phyloP scores from a whole-genome alignment of 2,113 vertebrate species.

The Seriola dumerili region DNA sequence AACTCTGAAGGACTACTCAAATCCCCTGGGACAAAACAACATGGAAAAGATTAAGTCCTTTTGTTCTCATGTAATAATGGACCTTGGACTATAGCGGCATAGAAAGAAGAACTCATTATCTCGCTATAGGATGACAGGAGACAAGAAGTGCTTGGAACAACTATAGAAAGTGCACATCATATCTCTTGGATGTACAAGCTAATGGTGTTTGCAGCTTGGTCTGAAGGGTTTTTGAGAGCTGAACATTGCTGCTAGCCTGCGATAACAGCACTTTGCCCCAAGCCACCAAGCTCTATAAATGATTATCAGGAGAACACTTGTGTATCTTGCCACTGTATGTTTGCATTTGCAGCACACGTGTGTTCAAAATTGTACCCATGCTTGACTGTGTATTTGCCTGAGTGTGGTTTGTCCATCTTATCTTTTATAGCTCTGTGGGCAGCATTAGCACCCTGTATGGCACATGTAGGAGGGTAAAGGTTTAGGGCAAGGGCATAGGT shows the following conservation, averaged over 20 bases:
- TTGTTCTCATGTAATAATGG: conserved; percentile 67
- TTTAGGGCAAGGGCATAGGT: neutral
- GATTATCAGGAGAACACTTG: conserved; percentile 74
- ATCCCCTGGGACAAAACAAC: conserved; percentile 57
- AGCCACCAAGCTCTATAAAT: conserved; percentile 57
- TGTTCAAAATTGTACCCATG: conserved; percentile 27
- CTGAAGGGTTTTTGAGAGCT: conserved; percentile 62
- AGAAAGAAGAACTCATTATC: conserved; percentile 71
- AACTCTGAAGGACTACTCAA: conserved; percentile 48
- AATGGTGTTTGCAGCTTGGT: conserved; percentile 69
- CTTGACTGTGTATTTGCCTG: conserved; percentile 9
- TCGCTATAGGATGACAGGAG: conserved; percentile 64
- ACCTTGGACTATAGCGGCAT: conserved; percentile 38
- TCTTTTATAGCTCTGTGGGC: conserved; percentile 44
- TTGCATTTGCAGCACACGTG: conserved; percentile 51
- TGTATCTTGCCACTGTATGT: conserved; percentile 56
- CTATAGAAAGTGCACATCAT: conserved; percentile 54
- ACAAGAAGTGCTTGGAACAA: conserved; percentile 59
- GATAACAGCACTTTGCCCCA: conserved; percentile 78
- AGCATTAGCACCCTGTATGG: neutral
- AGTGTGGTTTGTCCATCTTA: conserved; percentile 51
- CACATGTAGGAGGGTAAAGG: conserved; percentile 16
- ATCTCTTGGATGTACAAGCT: conserved; percentile 70
- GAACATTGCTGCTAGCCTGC: conserved; percentile 62
- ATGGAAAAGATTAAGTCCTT: conserved; percentile 51